Base-by-base conservation (phyloP, 2,797 vertebrate species). In the Melanogrammus aeglefinus region DNA sequence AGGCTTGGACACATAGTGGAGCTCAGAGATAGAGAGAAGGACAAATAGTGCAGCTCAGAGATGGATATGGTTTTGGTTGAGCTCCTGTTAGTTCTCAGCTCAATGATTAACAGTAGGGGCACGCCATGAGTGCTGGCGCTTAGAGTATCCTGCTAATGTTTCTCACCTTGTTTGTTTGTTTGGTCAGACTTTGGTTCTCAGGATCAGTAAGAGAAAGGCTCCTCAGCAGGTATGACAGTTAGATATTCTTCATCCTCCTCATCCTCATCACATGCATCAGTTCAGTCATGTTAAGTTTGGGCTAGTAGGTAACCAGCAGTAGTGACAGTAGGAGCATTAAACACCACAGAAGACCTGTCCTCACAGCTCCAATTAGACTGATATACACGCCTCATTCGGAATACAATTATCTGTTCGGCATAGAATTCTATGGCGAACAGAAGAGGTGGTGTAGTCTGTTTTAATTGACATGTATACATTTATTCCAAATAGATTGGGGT, bases 111-210 rank as follows among this genome's bases (percentile, higher is more conserved):
- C 38, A 39, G 38, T 39, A 39, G 38, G 38, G 7, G 7, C 9
- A 10, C 38, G 38, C 38, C 38, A 4, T 44, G 47, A 21, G 14
- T 18, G 21, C 57, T 63, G 63, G 57, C 6, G 35, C 7, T 36
- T 63, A 63, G 21, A 63, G 8, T 8, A 27, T 69, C 2, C 63
- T 69, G 63, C 63, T 69, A 69, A 69, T 27, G 24, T 69, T 69
- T 69, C 63, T 69, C 63, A 27, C n/a, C 21, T 63, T 69, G 63
- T 69, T 69, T 69, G 63, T 69, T 69, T 69, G 63, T 69, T 27
- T 24, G 63, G 63, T 24, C 75, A 24, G n/a, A 1, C 74, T 51
- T 47, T 74, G 70, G 76, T 82, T 79, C 63, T 80, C 72, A 76
- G 80, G 80, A 77, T 24, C 9, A 69, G 63, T 69, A 69, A 69